Percentiles rank a stretch among this genome's conserved stretches.
Conservation (phyloP, 2,888 invertebrate genomes). For the Endotricha flammealis region DNA sequence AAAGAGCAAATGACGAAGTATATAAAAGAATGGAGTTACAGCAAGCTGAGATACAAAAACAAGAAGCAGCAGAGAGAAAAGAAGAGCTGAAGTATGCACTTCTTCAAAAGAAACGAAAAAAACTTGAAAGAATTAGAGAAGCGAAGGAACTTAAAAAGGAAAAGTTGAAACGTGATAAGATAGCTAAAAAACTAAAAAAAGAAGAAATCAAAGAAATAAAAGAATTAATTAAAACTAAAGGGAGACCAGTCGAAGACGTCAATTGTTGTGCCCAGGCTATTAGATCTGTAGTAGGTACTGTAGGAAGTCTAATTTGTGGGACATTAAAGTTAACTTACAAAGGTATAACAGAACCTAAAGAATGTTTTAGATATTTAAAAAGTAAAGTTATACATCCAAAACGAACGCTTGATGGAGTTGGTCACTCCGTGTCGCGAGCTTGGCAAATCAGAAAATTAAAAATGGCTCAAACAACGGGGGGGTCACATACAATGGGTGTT, state of each 20-base stretch:
- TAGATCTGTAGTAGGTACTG: constrained; percentile 27
- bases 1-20: constrained; percentile 4
- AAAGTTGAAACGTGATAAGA: neutral
- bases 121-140: constrained; percentile 18
- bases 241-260: constrained; percentile 21
- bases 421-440: constrained; percentile 18
- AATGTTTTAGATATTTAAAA: constrained; percentile 24
- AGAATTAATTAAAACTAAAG: constrained; percentile 23
- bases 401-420: constrained; percentile 23
- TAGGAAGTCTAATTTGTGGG: constrained; percentile 13
- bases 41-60: too few species aligned
- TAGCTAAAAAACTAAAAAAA: constrained; percentile 16
- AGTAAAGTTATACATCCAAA: constrained; percentile 25
- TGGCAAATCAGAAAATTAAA: constrained; percentile 33
- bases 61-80: constrained; percentile 6
- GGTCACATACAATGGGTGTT: constrained; percentile 33
- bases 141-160: constrained; percentile 14
- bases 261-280: constrained; percentile 31
- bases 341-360: constrained; percentile 29
- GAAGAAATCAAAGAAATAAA: constrained; percentile 19
- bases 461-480: constrained; percentile 29
- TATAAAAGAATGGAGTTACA: constrained; percentile 10
- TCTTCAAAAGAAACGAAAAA: constrained; percentile 12
- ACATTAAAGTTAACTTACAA: constrained; percentile 18
- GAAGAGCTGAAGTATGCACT: constrained; percentile 12